Evolutionary conservation across 2,797 vertebrate species (phyloP), one percentile per base, ranked within the genome.

Genomic region (Vespertilio murinus): DNA sequence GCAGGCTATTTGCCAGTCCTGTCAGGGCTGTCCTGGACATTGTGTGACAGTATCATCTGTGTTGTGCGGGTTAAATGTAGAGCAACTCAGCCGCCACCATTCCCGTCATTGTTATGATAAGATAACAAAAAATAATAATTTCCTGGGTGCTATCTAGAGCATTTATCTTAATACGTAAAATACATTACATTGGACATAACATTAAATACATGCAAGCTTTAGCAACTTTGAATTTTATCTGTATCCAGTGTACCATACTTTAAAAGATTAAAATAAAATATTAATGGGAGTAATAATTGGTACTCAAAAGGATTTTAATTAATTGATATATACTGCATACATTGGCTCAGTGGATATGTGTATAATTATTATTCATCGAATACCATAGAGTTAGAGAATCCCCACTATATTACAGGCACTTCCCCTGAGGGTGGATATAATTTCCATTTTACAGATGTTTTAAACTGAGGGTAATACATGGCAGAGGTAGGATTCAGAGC

Each of bases 221-320:
- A 67, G 30, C 74, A 92, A 81, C 73, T 92, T 97, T 54, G 3
- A 33, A 30, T 90, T 87, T 85, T 73, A 35, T 88, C 52, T 84
- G 59, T 88, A 84, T 67, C 61, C 33, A 81, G 2, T 82, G 16
- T 85, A 47, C 38, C 18, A 70, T 22, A 65, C 47, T 81, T 91
- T 54, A 65, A 88, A 88, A 84, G 75, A n/a, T 45, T 74, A 64
- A 91, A 81, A 84, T 61, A 56, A 89, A 90, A 75, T 93, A 28
- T 42, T 90, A 78, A 69, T 56, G 40, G 40, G 11, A 17, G 8
- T 69, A 7, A 11, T 77, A 23, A 83, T 85, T 81, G 4, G 74
- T 86, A 81, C 20, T 83, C 64, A 8, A 22, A 42, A 86, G 18
- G 33, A 59, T 86, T 86, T 82, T 89, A 59, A 42, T 47, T 64